phyloP scores from a whole-genome alignment of 2,113 vertebrate genomes.

The Serinus canaria region DNA sequence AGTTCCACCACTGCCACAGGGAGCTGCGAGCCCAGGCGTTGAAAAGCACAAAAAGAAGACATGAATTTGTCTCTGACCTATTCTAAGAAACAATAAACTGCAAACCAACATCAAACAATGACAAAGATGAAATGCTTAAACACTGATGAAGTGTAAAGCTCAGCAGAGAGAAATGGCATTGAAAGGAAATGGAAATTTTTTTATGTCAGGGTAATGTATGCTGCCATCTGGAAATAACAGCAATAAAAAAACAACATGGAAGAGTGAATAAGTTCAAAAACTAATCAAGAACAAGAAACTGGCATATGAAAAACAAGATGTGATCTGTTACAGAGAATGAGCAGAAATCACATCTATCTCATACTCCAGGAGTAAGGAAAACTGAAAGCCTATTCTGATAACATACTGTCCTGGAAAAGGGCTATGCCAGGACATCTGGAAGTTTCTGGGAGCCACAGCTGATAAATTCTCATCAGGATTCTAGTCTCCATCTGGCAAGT shows the following conservation, averaged over 20 bases:
- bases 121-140: not conserved
- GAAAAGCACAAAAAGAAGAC: not conserved
- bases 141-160: not conserved
- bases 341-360: not conserved
- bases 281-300: not conserved
- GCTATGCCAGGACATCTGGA: not conserved
- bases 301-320: not conserved
- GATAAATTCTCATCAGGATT: not conserved
- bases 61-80: not conserved
- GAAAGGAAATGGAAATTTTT: not conserved
- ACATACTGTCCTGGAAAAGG: not conserved
- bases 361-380: not conserved
- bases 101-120: not conserved
- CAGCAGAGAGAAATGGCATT: not conserved
- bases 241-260: conserved; percentile 26
- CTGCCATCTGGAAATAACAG: conserved; percentile 23
- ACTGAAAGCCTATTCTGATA: not conserved
- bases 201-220: not conserved
- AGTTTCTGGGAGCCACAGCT: not conserved
- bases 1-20: not conserved
- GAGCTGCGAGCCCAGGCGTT: fast-evolving
- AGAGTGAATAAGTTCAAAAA: not conserved
- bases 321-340: not conserved
- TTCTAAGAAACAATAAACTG: not conserved
- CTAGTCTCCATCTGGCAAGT: not conserved